These are phyloP conservation scores for Sphaerophoria taeniata DNA, from an alignment of 2,888 invertebrate species.

Conservation along the genomic window DNA sequence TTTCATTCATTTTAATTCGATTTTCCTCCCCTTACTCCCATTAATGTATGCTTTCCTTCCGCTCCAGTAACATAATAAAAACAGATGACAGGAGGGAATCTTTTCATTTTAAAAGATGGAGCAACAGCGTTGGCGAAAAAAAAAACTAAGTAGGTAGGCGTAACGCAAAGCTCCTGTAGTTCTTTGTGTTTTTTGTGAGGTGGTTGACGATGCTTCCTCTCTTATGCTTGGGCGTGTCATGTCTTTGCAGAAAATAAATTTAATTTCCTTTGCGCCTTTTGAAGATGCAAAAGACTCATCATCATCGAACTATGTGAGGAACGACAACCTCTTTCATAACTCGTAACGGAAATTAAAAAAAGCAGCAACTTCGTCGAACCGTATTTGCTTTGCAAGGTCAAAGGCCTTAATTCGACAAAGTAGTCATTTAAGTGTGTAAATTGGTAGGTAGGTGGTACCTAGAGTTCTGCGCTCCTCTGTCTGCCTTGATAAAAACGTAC, in stretches of 20 bases:
- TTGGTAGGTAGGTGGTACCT: constrained; percentile 7
- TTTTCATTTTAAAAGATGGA: constrained; percentile 35
- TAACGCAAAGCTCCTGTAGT: constrained; percentile 1
- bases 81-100: constrained; percentile 26
- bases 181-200: constrained; percentile 14
- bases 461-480: no score
- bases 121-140: constrained; percentile 40
- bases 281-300: constrained; percentile 67
- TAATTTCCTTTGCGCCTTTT: constrained; percentile 74
- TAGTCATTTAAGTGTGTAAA: constrained; percentile 46
- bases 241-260: no score
- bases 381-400: constrained; percentile 62
- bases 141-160: constrained; percentile 50
- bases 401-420: constrained; percentile 59
- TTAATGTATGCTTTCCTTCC: constrained; percentile 12
- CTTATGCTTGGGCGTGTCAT: constrained; percentile 57
- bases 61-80: constrained; percentile 31
- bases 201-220: constrained; percentile 8
- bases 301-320: not conserved
- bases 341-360: constrained; percentile 67
- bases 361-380: no score
- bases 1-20: constrained; percentile 66
- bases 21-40: constrained; percentile 33
- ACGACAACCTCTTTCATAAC: constrained; percentile 43
- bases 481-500: no score